Base-by-base conservation (phyloP, 2,797 vertebrate genomes). In the Malacoctenus gilli region DNA sequence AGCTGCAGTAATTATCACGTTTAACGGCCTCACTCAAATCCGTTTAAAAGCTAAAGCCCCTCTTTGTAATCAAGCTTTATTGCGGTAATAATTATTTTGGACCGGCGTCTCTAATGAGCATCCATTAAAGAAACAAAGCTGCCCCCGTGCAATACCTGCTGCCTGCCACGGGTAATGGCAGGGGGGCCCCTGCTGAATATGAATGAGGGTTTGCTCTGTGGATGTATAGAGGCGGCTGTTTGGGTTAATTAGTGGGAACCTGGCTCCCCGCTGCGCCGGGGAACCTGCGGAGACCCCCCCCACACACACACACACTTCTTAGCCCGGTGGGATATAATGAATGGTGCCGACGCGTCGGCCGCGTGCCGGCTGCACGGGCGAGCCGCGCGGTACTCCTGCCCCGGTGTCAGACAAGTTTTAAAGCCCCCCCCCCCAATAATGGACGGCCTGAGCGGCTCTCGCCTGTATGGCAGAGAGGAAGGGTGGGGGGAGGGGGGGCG, bases 31-130 rank as follows among this genome's bases (percentile, higher is more conserved):
- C 61, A 50, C 46, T 72, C 66, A 44, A 60, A 68, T 66, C 32
- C 3, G 2, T 80, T 68, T 52, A 63, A 69, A 56, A 40, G 53
- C 36, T 48, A 52, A 75, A 52, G 32, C 36, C 46, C 25, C 18
- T 34, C 59, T 58, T 61, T 74, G 48, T 63, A 80, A 85, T 84
- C 70, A 72, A 68, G 59, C 67, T 72, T 76, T 57, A 75, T 69
- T 73, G 71, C 69, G 37, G 65, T 70, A 77, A 75, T 83, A 75
- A 87, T 86, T 80, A 77, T 85, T 81, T 84, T 74, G 68, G 64
- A 66, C 72, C 78, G 75, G 82, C 51, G 47, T 71, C 49, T 72
- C 67, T 84, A 87, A 88, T 78, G 72, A 82, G 72, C 19, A 46
- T n/a, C 64, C 47, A 75, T 85, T 80, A 75, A 70, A 66, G 72